Base-by-base conservation (phyloP, 2,888 invertebrate species). In the Plagodis dolabraria region DNA sequence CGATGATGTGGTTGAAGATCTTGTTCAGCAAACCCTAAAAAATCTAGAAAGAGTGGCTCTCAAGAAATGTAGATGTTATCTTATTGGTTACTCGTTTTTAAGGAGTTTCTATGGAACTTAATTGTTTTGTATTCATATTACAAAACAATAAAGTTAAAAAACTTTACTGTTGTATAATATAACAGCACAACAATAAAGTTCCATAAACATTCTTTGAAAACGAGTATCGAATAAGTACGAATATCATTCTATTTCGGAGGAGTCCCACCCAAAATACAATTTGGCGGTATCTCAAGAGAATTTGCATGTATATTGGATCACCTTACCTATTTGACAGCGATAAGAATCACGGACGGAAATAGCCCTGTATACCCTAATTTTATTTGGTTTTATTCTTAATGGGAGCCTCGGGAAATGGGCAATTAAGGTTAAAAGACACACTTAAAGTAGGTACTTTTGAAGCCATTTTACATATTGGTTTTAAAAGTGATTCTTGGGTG, bases 221-320 rank as follows among this genome's bases (percentile, higher is more conserved):
- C 10, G 10, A 5, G 40, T 10, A 22, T 40, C 10, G 10, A 40
- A 40, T 40, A 12, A 50, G 53, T 50, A 47, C 7, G 54, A 55
- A 38, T 44, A 44, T 43, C 45, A 51, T 53, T 56, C 47, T 55
- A 56, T 55, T 53, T 49, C 53, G 54, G 55, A 48, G 49, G 52
- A 45, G 35, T 43, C 10, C 43, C 50, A 53, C 63, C 60, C 56
- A 51, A 74, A 79, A 80, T 72, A 69, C 77, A 79, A 79, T 80
- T 79, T 80, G 77, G 74, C 65, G 67, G 61, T 63, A 71, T 73
- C 75, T 72, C 63, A 57, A 53, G 49, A 44, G 59, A 72, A 82
- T 82, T 82, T 81, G 76, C 82, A 82, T 82, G 72, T 79, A 77
- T 82, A 81, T 82, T 79, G 75, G 70, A 71, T 70, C 68, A 71